Evolutionary conservation across 2,888 invertebrate genomes (phyloP).

Genomic region (Diaphora mendica): DNA sequence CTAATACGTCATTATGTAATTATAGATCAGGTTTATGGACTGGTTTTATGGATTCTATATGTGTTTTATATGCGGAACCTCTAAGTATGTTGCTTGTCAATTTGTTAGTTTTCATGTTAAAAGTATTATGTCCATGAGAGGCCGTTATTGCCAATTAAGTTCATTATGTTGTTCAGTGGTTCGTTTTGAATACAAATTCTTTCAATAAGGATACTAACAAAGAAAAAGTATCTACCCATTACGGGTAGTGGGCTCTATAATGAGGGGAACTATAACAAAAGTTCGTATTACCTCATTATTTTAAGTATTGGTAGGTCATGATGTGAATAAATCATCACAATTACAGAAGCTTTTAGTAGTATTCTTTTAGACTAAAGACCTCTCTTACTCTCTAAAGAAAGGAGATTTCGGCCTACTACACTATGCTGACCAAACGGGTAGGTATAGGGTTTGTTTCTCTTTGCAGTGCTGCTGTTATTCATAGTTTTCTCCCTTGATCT

Average conservation of each 20-base stretch:
- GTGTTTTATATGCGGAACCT: slow-evolving; percentile 31
- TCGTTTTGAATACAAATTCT: slow-evolving; percentile 65
- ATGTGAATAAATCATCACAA: background rate
- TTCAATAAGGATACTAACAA: slow-evolving; percentile 53
- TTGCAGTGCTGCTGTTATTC: too few species aligned
- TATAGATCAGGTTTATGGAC: slow-evolving; percentile 3
- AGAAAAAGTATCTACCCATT: slow-evolving; percentile 32
- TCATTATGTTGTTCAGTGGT: slow-evolving; percentile 51
- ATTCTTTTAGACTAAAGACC: too few species aligned
- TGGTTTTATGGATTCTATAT: too few species aligned
- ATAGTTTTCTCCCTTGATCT: too few species aligned
- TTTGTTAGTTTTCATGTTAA: slow-evolving; percentile 28
- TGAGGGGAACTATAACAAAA: slow-evolving; percentile 20
- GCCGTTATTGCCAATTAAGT: slow-evolving; percentile 63
- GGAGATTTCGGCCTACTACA: too few species aligned
- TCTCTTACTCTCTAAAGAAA: too few species aligned
- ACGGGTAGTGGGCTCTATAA: slow-evolving; percentile 30
- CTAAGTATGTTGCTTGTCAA: background rate
- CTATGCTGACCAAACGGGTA: too few species aligned
- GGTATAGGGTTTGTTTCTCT: too few species aligned
- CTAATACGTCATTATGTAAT: background rate
- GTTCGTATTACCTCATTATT: background rate
- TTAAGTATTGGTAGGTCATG: background rate
- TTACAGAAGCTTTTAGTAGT: too few species aligned
- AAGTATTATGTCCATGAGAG: slow-evolving; percentile 28